phyloP scores from a whole-genome alignment of 2,888 invertebrate genomes.

The Antitype chi region DNA sequence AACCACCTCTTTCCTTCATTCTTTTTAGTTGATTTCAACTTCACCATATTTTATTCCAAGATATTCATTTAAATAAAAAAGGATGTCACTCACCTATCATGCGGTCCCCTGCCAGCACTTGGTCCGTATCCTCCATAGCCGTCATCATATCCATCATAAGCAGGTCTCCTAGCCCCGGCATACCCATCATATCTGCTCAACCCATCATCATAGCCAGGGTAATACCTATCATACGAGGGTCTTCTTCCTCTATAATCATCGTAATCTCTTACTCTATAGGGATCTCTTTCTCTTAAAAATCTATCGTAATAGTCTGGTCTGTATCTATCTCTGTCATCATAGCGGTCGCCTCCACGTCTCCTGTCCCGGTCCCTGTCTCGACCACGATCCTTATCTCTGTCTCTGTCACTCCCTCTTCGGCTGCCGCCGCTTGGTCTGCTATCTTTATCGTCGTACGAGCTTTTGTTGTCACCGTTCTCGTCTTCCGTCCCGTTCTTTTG shows the following conservation, averaged over 20 bases:
- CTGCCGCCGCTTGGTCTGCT: slow-evolving; percentile 73
- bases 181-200: slow-evolving; percentile 71
- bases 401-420: slow-evolving; percentile 76
- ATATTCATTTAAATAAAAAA: not conserved
- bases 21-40: not conserved
- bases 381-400: slow-evolving; percentile 74
- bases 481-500: slow-evolving; percentile 83
- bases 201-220: slow-evolving; percentile 75
- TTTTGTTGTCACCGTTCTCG: slow-evolving; percentile 79
- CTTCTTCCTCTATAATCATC: slow-evolving; percentile 82
- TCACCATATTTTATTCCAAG: not conserved
- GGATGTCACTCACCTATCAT: slow-evolving; percentile 83
- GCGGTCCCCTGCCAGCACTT: slow-evolving; percentile 83
- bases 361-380: slow-evolving; percentile 76
- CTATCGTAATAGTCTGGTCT: slow-evolving; percentile 86
- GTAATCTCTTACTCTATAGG: slow-evolving; percentile 81
- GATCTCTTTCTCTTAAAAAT: slow-evolving; percentile 84
- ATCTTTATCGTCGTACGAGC: slow-evolving; percentile 77
- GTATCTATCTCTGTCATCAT: slow-evolving; percentile 84
- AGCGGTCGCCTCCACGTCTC: slow-evolving; percentile 67
- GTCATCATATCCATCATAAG: slow-evolving; percentile 79
- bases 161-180: slow-evolving; percentile 73
- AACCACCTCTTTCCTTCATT: not conserved
- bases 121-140: slow-evolving; percentile 83
- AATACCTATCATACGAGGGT: slow-evolving; percentile 80